These are phyloP conservation scores for Dasypolia templi DNA, from an alignment of 2,888 invertebrate genomes.

Conservation along the genomic window DNA sequence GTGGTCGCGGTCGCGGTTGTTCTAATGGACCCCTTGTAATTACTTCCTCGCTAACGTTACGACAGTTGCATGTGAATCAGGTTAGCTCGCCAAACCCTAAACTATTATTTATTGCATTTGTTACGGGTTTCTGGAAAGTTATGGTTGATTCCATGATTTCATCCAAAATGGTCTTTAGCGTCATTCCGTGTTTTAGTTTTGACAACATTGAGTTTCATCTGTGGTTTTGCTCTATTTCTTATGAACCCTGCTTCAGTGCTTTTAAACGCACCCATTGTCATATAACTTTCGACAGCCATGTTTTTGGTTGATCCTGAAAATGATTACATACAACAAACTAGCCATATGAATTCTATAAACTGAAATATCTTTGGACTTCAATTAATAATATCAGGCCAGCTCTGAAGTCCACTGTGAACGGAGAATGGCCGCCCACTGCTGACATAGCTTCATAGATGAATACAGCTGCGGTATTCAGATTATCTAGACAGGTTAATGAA, in stretches of 20 bases:
- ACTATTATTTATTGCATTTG: conserved; percentile 3
- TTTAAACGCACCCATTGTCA: neutral
- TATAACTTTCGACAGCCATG: neutral
- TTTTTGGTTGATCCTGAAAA: neutral
- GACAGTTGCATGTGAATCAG: conserved; percentile 68
- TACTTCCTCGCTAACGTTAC: conserved; percentile 80
- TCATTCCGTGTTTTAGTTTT: neutral
- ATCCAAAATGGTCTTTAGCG: no score
- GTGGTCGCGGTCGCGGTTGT: conserved; percentile 72
- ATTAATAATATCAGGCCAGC: conserved; percentile 2
- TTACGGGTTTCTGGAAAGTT: neutral
- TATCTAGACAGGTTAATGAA: neutral
- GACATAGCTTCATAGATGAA: conserved; percentile 15
- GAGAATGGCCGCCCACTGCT: neutral
- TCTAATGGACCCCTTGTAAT: conserved; percentile 80
- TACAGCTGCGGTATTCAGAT: neutral
- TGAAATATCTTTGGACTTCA: conserved; percentile 15
- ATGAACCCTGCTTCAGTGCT: neutral
- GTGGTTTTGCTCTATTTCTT: neutral
- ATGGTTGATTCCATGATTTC: neutral
- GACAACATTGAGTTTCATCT: neutral
- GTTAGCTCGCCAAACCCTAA: conserved; percentile 27
- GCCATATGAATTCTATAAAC: neutral
- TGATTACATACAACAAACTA: no score
- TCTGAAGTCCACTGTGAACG: conserved; percentile 7